Conservation (phyloP, 2,888 invertebrate species). For the Salpingus planirostris region DNA sequence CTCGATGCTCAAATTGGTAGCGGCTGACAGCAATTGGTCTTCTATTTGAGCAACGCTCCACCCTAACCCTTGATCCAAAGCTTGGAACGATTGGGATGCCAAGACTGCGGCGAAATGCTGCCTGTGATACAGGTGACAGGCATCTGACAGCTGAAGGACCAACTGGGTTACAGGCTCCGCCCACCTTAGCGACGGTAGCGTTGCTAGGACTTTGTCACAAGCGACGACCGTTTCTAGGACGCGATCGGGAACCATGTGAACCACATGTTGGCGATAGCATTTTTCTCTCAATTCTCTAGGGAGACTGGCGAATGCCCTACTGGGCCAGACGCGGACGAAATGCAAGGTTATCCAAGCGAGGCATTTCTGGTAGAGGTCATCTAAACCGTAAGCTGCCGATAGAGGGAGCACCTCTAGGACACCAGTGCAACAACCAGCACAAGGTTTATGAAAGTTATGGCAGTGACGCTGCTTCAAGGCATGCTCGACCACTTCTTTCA, state of each 20-base stretch:
- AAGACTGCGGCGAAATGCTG: conserved; percentile 71
- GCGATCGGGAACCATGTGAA: conserved; percentile 70
- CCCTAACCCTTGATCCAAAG: conserved; percentile 60
- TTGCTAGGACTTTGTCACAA: conserved; percentile 71
- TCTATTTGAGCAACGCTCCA: conserved; percentile 70
- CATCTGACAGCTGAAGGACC: conserved; percentile 70
- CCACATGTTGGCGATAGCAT: conserved; percentile 73
- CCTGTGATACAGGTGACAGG: conserved; percentile 70
- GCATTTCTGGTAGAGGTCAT: conserved; percentile 79
- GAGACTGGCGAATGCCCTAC: conserved; percentile 77
- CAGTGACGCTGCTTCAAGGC: conserved; percentile 72
- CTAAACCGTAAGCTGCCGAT: conserved; percentile 75
- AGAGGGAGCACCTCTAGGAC: conserved; percentile 82
- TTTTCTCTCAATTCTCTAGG: conserved; percentile 75
- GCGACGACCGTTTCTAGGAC: conserved; percentile 76
- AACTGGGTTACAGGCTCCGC: conserved; percentile 69
- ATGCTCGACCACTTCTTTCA: conserved; percentile 85
- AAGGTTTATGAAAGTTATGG: conserved; percentile 92
- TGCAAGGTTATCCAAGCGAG: conserved; percentile 81
- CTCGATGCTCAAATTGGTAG: conserved; percentile 70
- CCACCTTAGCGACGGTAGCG: conserved; percentile 73
- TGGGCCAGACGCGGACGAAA: conserved; percentile 85
- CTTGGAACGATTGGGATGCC: conserved; percentile 47
- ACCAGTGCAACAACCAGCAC: conserved; percentile 77
- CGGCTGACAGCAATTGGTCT: conserved; percentile 68